Percentiles rank a stretch among this genome's conserved stretches.
Evolutionary conservation across 2,888 invertebrate species (phyloP).

Genomic region (Cactoblastis cactorum): DNA sequence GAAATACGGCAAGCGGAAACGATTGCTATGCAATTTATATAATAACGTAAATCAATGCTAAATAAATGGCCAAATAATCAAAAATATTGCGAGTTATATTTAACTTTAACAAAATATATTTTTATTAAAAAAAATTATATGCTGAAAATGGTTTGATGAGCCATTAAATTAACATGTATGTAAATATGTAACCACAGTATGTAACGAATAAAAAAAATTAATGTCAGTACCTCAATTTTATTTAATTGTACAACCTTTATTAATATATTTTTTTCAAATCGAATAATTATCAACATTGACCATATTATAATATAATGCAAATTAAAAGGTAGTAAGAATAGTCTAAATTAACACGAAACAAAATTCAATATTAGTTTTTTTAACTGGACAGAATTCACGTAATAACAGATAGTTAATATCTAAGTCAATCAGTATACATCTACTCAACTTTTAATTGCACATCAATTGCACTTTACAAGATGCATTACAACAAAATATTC

Average conservation of each 20-base stretch:
- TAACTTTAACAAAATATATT: no score
- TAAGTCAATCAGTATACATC: conserved; percentile 59
- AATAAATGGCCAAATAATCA: no score
- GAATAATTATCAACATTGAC: neutral
- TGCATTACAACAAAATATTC: conserved; percentile 77
- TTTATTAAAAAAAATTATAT: no score
- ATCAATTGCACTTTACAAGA: conserved; percentile 77
- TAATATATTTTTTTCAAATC: neutral
- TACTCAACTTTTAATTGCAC: conserved; percentile 76
- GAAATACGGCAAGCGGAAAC: conserved; percentile 49
- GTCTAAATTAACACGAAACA: conserved; percentile 23
- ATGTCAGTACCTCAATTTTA: neutral
- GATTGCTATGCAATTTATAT: conserved; percentile 55
- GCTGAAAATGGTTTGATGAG: no score
- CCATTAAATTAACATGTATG: no score
- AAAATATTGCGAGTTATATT: no score
- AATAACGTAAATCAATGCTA: conserved; percentile 21
- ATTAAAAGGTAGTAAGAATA: neutral
- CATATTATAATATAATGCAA: neutral
- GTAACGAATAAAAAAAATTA: no score
- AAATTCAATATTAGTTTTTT: conserved; percentile 29
- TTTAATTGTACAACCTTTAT: neutral
- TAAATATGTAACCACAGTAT: no score
- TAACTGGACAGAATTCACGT: conserved; percentile 61
- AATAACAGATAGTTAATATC: conserved; percentile 59